phyloP scores from a whole-genome alignment of 2,113 vertebrate genomes.

The Melanerpes formicivorus region DNA sequence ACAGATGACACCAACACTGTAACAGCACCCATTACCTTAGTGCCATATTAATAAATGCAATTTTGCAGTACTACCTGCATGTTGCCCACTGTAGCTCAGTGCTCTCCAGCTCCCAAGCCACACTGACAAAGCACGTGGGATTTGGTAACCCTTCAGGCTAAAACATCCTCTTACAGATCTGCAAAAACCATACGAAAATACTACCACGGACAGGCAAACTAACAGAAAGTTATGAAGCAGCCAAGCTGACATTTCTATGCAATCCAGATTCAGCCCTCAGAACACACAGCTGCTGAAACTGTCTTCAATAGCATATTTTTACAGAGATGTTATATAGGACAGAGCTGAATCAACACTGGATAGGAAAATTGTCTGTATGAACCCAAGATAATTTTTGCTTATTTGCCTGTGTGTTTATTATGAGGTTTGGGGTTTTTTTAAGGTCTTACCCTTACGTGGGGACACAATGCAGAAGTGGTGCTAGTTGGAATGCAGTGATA shows the following conservation, averaged over 20 bases:
- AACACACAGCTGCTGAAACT: background rate
- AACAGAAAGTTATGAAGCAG: background rate
- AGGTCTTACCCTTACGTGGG: background rate
- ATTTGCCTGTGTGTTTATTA: background rate
- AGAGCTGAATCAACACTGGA: background rate
- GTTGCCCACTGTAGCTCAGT: accelerated
- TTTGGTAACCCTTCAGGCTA: background rate
- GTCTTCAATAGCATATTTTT: background rate
- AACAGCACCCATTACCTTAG: background rate
- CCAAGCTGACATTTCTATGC: background rate
- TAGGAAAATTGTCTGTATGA: background rate
- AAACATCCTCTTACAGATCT: background rate
- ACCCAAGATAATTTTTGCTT: background rate
- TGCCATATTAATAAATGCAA: background rate
- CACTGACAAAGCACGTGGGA: background rate
- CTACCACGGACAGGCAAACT: background rate
- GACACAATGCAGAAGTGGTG: accelerated
- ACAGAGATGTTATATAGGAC: background rate
- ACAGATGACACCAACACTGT: accelerated
- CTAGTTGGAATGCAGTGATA: background rate
- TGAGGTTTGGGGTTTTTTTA: background rate
- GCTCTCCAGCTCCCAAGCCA: background rate
- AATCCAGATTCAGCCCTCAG: background rate
- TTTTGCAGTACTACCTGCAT: background rate
- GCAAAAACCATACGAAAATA: background rate